A percentile compares a stretch with the other conserved stretches of the same genome.
phyloP scores from a whole-genome alignment of 2,888 invertebrate genomes.

The Aplocera efformata region DNA sequence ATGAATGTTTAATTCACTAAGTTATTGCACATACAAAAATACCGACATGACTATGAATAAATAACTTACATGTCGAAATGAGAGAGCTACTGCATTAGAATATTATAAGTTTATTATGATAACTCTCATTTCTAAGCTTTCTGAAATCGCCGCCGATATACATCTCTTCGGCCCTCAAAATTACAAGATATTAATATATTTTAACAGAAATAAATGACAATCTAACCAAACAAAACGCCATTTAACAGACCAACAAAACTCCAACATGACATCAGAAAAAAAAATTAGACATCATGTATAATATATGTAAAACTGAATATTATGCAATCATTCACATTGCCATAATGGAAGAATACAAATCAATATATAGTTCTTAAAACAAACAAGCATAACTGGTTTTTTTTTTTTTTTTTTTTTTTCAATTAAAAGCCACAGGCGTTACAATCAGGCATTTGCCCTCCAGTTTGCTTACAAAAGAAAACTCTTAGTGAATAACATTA shows the following conservation, averaged over 20 bases:
- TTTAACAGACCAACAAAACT: constrained; percentile 22
- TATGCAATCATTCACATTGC: constrained; percentile 9
- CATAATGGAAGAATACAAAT: constrained; percentile 28
- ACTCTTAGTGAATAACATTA: constrained; percentile 53
- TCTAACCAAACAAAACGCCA: constrained; percentile 18
- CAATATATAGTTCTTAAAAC: constrained; percentile 20
- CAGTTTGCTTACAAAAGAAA: constrained; percentile 31
- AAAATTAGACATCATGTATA: constrained; percentile 1
- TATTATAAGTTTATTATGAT: constrained; percentile 10
- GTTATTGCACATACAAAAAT: constrained; percentile 78
- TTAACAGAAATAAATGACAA: constrained; percentile 21
- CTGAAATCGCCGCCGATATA: constrained; percentile 1
- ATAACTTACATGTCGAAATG: constrained; percentile 18
- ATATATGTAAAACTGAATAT: constrained; percentile 10
- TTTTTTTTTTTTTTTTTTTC: constrained; percentile 52
- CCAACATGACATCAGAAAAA: constrained; percentile 7
- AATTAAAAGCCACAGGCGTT: constrained; percentile 28
- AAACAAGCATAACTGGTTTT: constrained; percentile 39
- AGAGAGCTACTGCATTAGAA: constrained; percentile 24
- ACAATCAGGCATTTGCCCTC: constrained; percentile 30
- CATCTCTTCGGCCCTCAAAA: background rate
- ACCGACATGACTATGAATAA: constrained; percentile 49
- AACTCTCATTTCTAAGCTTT: constrained; percentile 25
- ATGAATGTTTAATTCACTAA: constrained; percentile 65
- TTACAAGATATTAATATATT: constrained; percentile 2